These are phyloP conservation scores for Orchestes rusci DNA, from an alignment of 2,888 invertebrate genomes.

Conservation along the genomic window DNA sequence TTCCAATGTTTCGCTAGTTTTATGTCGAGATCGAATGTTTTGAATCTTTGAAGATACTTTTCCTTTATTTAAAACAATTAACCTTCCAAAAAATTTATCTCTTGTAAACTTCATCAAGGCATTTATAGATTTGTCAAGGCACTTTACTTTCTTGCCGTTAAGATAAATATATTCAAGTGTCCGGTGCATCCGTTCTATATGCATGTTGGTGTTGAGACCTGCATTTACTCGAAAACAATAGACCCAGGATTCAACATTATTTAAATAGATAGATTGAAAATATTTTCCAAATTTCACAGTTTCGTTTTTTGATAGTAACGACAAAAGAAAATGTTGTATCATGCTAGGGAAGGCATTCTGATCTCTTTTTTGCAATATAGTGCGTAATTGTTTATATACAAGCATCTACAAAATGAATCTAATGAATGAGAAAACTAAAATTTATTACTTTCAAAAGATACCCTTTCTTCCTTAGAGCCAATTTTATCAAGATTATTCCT, in stretches of 20 bases:
- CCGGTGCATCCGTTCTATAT: conserved; percentile 14
- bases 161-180: conserved; percentile 26
- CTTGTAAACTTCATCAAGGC: conserved; percentile 27
- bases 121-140: conserved; percentile 26
- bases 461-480: neutral
- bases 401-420: neutral
- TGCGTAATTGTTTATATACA: conserved; percentile 12
- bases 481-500: conserved; percentile 19
- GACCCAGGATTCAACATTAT: conserved; percentile 19
- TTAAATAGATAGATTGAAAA: conserved; percentile 19
- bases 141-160: conserved; percentile 24
- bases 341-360: conserved; percentile 15
- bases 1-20: neutral
- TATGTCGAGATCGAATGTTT: too few relatives aligned
- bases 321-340: conserved; percentile 12
- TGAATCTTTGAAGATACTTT: conserved; percentile 26
- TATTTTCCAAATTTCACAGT: conserved; percentile 18
- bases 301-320: conserved; percentile 5
- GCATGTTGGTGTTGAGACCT: conserved; percentile 15
- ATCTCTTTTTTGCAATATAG: conserved; percentile 22
- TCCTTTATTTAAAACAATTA: conserved; percentile 26
- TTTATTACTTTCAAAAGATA: neutral
- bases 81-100: conserved; percentile 27
- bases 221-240: conserved; percentile 16
- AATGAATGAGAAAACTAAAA: neutral